These are phyloP conservation scores for Glaucomys volans DNA, from an alignment of 2,113 vertebrate genomes.

Conservation along the genomic window DNA sequence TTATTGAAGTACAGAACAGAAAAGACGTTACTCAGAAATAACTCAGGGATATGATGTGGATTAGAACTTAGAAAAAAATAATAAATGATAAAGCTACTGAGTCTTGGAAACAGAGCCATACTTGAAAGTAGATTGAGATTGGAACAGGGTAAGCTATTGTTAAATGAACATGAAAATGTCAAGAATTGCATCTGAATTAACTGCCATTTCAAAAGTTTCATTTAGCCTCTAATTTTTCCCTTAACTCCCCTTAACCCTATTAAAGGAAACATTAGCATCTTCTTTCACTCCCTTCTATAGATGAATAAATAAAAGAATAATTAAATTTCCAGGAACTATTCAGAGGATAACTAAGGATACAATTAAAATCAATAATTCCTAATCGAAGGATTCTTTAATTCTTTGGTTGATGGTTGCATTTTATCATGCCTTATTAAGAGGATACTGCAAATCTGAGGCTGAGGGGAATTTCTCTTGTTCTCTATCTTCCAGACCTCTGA, in stretches of 20 bases:
- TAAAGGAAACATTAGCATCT: slow-evolving; percentile 39
- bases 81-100: slow-evolving; percentile 58
- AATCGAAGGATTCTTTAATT: not conserved
- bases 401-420: not conserved
- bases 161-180: slow-evolving; percentile 18
- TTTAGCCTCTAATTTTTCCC: slow-evolving; percentile 46
- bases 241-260: slow-evolving; percentile 53
- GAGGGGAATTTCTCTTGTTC: not conserved
- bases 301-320: slow-evolving; percentile 74
- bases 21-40: slow-evolving; percentile 72
- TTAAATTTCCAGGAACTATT: slow-evolving; percentile 63
- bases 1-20: slow-evolving; percentile 73
- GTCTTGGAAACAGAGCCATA: slow-evolving; percentile 25
- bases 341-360: slow-evolving; percentile 14
- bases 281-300: slow-evolving; percentile 9
- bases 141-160: not conserved
- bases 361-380: slow-evolving; percentile 57
- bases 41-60: slow-evolving; percentile 61
- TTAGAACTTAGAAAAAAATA: slow-evolving; percentile 55
- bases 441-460: not conserved
- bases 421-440: not conserved
- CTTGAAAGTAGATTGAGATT: slow-evolving; percentile 49
- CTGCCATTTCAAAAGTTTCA: slow-evolving; percentile 52
- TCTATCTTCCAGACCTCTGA: not conserved
- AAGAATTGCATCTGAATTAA: slow-evolving; percentile 45